Evolutionary conservation across 2,113 vertebrate genomes (phyloP), one percentile per base, ranked within the genome.

Genomic region (Saguinus midas): DNA sequence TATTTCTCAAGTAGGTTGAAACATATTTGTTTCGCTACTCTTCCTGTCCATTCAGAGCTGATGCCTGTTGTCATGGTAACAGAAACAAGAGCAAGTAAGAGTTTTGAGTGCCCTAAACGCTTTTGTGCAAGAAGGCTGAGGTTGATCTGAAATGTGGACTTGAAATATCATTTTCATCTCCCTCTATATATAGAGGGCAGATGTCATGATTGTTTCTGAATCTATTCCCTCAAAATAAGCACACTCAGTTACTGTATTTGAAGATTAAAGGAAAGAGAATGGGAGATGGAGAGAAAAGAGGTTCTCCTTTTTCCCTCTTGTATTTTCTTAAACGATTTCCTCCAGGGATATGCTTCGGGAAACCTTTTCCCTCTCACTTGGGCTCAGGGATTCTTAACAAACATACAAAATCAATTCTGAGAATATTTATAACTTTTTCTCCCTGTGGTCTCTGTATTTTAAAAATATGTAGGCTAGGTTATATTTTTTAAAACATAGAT

Each of bases 31-130:
- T 97, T 97, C 92, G 21, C 45, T 95, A 92, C 68, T 72, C 76
- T 90, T 96, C 68, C 73, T 95, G 96, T 90, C 96, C 97, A 97
- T 97, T 98, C 93, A 96, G 94, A 97, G 92, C 81, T 90, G 95
- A 93, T 84, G 86, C 72, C 76, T 97, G 96, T 98, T 98, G 97
- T 96, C 95, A 96, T 98, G 96, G 98, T 88, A 97, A 97, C 97
- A 94, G 97, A 96, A 97, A 95, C 84, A 96, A 45, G 97, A 95
- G 86, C 95, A 95, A 93, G 86, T 35, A 83, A 96, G 96, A 81
- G 96, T 97, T 97, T 80, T 91, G 90, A 98, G 95, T 94, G 90
- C 81, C 90, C 61, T 87, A 45, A 85, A 93, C 16, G 95, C 92
- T 97, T 97, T 97, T 97, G 78, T 95, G 87, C 32, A 37, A 43